Evolutionary conservation across 2,113 vertebrate genomes (phyloP).

Genomic region (Rhinichthys klamathensis): DNA sequence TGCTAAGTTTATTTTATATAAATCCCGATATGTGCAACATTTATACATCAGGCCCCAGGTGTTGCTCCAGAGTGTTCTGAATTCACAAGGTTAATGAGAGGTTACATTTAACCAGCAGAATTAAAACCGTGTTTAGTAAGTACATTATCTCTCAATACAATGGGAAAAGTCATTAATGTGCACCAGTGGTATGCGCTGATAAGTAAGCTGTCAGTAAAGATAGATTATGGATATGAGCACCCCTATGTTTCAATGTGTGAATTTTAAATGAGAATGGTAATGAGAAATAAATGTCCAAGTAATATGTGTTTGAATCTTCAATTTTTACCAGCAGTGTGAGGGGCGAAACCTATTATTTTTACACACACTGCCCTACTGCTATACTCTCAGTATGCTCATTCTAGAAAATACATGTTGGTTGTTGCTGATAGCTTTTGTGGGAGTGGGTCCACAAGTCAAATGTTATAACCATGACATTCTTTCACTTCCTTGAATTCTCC

Average conservation of each 20-base stretch:
- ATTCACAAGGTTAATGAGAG: conserved; percentile 41
- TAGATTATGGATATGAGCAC: conserved; percentile 12
- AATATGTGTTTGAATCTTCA: not conserved
- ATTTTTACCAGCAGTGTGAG: not conserved
- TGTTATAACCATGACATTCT: not conserved
- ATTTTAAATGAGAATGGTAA: conserved; percentile 24
- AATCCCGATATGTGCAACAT: no score
- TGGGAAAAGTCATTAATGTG: not conserved
- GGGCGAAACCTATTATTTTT: conserved; percentile 13
- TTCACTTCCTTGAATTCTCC: not conserved
- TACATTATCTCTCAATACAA: conserved; percentile 26
- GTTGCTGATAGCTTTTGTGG: conserved; percentile 12
- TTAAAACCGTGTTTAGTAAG: not conserved
- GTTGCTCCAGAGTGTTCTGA: conserved; percentile 20
- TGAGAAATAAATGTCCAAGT: conserved; percentile 7
- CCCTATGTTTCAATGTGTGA: not conserved
- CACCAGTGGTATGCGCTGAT: not conserved
- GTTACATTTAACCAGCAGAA: conserved; percentile 25
- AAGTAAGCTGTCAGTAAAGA: conserved; percentile 31
- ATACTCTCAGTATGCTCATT: not conserved
- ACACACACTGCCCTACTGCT: not conserved
- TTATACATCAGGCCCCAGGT: no score
- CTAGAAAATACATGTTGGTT: not conserved
- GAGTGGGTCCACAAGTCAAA: not conserved
- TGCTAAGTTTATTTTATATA: no score